Conservation (phyloP, 2,797 vertebrate genomes). For the Odontamblyopus rebecca region DNA sequence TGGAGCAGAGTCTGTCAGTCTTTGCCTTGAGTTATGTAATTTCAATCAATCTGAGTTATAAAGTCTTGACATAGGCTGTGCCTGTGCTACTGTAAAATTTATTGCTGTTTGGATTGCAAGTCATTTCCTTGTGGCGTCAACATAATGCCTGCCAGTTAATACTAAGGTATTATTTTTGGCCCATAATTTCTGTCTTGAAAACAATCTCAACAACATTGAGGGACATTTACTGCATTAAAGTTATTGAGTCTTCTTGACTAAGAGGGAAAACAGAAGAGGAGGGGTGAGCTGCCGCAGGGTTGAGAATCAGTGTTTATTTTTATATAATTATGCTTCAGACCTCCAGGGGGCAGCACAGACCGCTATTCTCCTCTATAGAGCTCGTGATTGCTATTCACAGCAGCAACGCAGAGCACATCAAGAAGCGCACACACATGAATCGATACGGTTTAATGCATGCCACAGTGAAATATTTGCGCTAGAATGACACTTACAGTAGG, state of each 20-base stretch:
- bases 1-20: constrained; percentile 66
- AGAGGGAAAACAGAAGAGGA: constrained; percentile 10
- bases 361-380: constrained; percentile 24
- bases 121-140: constrained; percentile 44
- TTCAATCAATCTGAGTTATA: constrained; percentile 74
- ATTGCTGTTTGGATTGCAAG: constrained; percentile 67
- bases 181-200: constrained; percentile 10
- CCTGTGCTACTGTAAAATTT: constrained; percentile 59
- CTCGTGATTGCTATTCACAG: constrained; percentile 55
- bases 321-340: constrained; percentile 7
- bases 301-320: constrained; percentile 21
- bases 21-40: constrained; percentile 64
- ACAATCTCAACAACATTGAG: constrained; percentile 33
- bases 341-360: constrained; percentile 75
- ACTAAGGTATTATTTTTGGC: neutral
- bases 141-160: constrained; percentile 29
- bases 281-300: constrained; percentile 18
- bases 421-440: constrained; percentile 45
- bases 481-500: constrained; percentile 26
- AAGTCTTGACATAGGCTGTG: constrained; percentile 64
- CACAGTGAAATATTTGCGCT: constrained; percentile 51
- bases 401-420: constrained; percentile 52
- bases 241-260: constrained; percentile 34
- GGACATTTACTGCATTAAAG: constrained; percentile 37
- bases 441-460: constrained; percentile 50